Evolutionary conservation across 2,888 invertebrate genomes (phyloP), one percentile per base, ranked within the genome.

Genomic region (Papilio gigon): DNA sequence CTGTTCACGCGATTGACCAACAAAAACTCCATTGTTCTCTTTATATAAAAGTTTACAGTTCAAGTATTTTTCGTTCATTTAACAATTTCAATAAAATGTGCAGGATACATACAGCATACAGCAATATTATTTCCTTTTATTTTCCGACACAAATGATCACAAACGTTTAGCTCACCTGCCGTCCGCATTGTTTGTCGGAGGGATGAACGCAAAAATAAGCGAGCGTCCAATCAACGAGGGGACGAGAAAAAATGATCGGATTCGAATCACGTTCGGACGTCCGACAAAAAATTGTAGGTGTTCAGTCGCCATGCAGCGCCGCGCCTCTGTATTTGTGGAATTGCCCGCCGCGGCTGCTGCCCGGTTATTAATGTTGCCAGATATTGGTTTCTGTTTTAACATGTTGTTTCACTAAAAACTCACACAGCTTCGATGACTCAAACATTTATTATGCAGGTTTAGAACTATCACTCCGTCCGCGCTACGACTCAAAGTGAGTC

Each of bases 241-340:
- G 81, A 87, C 85, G 85, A 87, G 84, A 88, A 86, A 85, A 84
- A 86, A 86, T 83, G 84, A 88, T 88, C 81, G 85, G 78, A 89
- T 89, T 88, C 89, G 77, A 79, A 86, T 87, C 90, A 90, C 90
- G 90, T 86, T 76, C 83, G 79, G 79, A 77, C 79, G 78, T 70
- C 72, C 73, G 78, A 77, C 76, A 77, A 81, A 85, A 85, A 84
- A 83, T 81, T 79, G 79, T 77, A 74, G 79, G 76, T 78, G 79
- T 80, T 85, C 87, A 84, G 82, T 79, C 81, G 79, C 75, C 79
- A 22, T 47, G 22, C 47, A 47, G 47, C 47, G 47, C 47, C 47
- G 22, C 47, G 75, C 75, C 71, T 80, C 84, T 85, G 85, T 74
- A 72, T 73, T 74, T 73, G 72, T 65, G 61, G 72, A 74, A 73